Percentiles rank a stretch among this genome's conserved stretches.
Conservation (phyloP, 2,797 vertebrate genomes). For the Microctenopoma steveboyesi region DNA sequence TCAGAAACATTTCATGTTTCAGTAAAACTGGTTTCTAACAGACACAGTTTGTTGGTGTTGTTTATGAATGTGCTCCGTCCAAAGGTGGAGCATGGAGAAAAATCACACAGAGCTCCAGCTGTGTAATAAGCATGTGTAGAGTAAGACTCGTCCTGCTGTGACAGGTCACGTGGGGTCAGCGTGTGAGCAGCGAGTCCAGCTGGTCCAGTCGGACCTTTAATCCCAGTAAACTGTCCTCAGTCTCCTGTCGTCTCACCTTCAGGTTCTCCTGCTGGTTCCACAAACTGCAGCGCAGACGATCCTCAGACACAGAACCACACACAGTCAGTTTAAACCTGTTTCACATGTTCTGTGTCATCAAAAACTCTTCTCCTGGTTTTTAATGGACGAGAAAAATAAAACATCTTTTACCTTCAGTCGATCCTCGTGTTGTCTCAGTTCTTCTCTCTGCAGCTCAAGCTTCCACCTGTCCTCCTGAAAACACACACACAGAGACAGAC, state of each 20-base stretch:
- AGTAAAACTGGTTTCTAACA: too few relatives aligned
- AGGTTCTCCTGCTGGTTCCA: constrained; percentile 40
- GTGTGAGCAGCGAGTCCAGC: constrained; percentile 43
- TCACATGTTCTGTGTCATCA: too few relatives aligned
- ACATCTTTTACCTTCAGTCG: constrained; percentile 26
- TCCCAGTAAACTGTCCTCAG: constrained; percentile 13
- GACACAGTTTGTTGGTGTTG: too few relatives aligned
- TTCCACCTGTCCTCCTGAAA: constrained; percentile 32
- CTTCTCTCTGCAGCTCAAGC: constrained; percentile 25
- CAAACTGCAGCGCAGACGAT: constrained; percentile 33
- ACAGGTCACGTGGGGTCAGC: not conserved
- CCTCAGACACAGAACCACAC: constrained; percentile 18
- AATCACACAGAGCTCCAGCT: too few relatives aligned
- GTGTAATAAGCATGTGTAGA: too few relatives aligned
- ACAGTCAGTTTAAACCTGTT: too few relatives aligned
- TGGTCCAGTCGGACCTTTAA: constrained; percentile 38
- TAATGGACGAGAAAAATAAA: not conserved
- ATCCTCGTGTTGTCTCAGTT: constrained; percentile 29
- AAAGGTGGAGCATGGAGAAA: too few relatives aligned
- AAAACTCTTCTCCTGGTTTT: too few relatives aligned
- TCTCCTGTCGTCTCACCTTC: constrained; percentile 20
- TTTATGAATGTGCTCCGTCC: too few relatives aligned
- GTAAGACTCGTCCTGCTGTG: too few relatives aligned
- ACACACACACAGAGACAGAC: not conserved
- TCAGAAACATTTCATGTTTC: too few relatives aligned